Conservation (phyloP, 2,888 invertebrate genomes). For the Drosophila austrosaltans region DNA sequence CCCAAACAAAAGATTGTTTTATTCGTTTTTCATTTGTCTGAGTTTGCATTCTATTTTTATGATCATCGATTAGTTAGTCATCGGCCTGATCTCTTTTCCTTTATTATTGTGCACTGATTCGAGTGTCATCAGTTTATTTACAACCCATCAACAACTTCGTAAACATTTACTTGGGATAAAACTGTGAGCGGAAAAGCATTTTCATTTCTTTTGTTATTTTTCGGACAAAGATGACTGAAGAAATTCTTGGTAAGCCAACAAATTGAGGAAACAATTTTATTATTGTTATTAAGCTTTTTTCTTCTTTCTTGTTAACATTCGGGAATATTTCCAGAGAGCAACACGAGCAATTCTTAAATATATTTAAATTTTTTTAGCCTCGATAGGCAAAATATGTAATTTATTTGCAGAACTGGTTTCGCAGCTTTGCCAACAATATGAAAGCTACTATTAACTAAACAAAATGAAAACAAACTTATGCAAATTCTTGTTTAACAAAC, state of each 20-base stretch:
- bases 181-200: constrained; percentile 52
- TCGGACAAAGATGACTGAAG: constrained; percentile 20
- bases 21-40: background rate
- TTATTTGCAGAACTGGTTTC: constrained; percentile 16
- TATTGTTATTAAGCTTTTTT: background rate
- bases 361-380: background rate
- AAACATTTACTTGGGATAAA: constrained; percentile 34
- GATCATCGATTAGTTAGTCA: constrained; percentile 55
- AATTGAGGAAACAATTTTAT: constrained; percentile 54
- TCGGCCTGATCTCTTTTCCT: constrained; percentile 21
- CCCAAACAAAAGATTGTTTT: constrained; percentile 1
- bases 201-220: constrained; percentile 31
- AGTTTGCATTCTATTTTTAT: constrained; percentile 20
- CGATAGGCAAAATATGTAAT: background rate
- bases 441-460: constrained; percentile 24
- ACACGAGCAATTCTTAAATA: constrained; percentile 4
- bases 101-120: constrained; percentile 1
- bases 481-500: constrained; percentile 33
- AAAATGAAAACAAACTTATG: constrained; percentile 17
- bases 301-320: background rate
- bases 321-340: background rate
- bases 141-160: constrained; percentile 52
- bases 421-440: constrained; percentile 8
- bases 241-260: background rate
- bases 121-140: constrained; percentile 65